Evolutionary conservation across 2,888 invertebrate genomes (phyloP), one percentile per base, ranked within the genome.

Genomic region (Lamproptera curius): DNA sequence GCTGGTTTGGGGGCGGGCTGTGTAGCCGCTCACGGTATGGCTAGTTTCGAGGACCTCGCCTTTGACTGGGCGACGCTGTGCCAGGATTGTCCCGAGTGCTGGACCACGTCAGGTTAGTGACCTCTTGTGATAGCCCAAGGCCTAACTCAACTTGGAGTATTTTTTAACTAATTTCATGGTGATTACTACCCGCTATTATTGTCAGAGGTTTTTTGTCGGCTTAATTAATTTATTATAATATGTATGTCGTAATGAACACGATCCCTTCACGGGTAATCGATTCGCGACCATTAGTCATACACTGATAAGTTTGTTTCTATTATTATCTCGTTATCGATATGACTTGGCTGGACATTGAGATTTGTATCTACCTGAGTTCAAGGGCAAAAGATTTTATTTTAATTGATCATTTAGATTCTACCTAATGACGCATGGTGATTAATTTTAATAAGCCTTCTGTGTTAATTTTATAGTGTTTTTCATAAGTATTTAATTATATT

Each of bases 31-130:
- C 69, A 66, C 65, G 56, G 54, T 57, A 92, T 92, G 92, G 92
- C 92, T 64, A 90, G 89, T 72, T 90, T 90, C 73, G 84, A 89
- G 65, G 92, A 92, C 68, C 86, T 92, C 61, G 83, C 90, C 67
- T 86, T 88, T 70, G 92, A 92, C 72, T 92, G 92, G 92, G 86
- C 87, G 58, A 80, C 89, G 71, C 85, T 92, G 47, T 90, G 90
- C 69, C 90, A 90, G 76, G 90, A 91, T 56, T 90, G 89, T 56
- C 81, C 89, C 16, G 90, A 90, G 59, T 90, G 89, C 73, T 92
- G 92, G 92, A 90, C 91, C 23, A 65, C 79, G 20, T 83, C 89
- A 83, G 92, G 92, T 92, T 67, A 89, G 88, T 66, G 67, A 71
- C 59, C 69, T 63, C 47, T 39, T 50, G 35, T 34, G 39, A 38